A percentile compares a stretch with the other conserved stretches of the same genome.
Evolutionary conservation across 2,797 vertebrate genomes (phyloP).

Genomic region (Hippocampus kuda): DNA sequence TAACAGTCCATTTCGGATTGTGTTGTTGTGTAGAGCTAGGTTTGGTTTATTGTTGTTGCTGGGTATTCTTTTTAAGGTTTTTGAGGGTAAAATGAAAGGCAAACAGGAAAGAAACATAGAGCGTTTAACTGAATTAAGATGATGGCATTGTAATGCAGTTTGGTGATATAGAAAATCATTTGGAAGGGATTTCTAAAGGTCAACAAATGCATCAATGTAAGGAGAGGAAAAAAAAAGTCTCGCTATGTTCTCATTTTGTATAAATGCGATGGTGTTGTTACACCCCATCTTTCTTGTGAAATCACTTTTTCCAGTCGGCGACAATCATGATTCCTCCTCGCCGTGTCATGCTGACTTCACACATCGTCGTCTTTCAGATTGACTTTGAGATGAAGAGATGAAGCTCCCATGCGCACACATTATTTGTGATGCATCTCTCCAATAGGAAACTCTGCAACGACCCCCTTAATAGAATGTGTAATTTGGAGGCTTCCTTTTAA

Average conservation of each 20-base stretch:
- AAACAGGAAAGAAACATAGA: too few species aligned
- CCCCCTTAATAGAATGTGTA: not conserved
- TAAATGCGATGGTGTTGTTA: not conserved
- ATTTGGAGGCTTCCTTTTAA: not conserved
- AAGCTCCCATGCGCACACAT: not conserved
- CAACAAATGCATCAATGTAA: too few species aligned
- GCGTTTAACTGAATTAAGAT: too few species aligned
- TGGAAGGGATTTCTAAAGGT: too few species aligned
- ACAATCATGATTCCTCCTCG: conserved; percentile 1
- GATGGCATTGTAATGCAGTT: too few species aligned
- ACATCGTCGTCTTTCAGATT: not conserved
- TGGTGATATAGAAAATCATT: too few species aligned
- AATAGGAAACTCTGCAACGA: not conserved
- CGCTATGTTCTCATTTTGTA: too few species aligned
- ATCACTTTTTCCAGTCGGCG: not conserved
- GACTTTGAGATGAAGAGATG: not conserved
- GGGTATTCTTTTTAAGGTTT: not conserved
- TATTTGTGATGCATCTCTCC: not conserved
- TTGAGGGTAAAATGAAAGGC: too few species aligned
- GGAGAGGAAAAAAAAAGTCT: too few species aligned
- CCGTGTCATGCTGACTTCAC: not conserved
- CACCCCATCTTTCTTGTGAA: not conserved
- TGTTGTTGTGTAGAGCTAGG: not conserved
- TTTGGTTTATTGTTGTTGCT: not conserved
- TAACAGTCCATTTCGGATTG: not conserved